Conservation (phyloP, 1,140 invertebrate species). For the Musca domestica region DNA sequence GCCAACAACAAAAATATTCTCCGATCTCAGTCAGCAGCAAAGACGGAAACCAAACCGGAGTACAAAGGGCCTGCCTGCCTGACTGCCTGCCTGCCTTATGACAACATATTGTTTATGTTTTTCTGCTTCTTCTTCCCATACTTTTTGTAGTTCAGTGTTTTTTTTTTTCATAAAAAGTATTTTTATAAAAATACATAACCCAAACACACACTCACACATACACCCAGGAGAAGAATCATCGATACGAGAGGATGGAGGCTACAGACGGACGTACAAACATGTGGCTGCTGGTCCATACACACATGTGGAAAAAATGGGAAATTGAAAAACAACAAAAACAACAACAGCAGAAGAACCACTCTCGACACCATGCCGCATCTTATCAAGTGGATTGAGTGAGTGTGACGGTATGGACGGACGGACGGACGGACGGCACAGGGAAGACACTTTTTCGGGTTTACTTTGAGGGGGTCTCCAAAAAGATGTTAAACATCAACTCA, state of each 20-base stretch:
- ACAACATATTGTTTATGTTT: conserved; percentile 15
- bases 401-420: no score
- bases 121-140: not conserved
- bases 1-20: not conserved
- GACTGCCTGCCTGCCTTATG: no score
- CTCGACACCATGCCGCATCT: not conserved
- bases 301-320: not conserved
- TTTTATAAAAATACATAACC: no score
- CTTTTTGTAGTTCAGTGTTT: not conserved
- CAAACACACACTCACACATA: no score
- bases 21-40: not conserved
- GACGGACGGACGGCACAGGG: not conserved
- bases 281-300: not conserved
- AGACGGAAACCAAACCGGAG: conserved; percentile 1
- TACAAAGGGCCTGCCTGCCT: no score
- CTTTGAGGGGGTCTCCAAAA: conserved; percentile 24
- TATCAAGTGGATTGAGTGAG: conserved; percentile 5
- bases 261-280: not conserved
- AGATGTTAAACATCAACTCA: no score
- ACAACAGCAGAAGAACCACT: no score
- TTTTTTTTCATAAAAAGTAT: not conserved
- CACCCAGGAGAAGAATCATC: not conserved
- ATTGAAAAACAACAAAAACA: not conserved
- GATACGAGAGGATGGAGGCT: not conserved
- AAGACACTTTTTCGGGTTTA: conserved; percentile 23